Base-by-base conservation (phyloP, 2,113 vertebrate species). In the Istiophorus platypterus region DNA sequence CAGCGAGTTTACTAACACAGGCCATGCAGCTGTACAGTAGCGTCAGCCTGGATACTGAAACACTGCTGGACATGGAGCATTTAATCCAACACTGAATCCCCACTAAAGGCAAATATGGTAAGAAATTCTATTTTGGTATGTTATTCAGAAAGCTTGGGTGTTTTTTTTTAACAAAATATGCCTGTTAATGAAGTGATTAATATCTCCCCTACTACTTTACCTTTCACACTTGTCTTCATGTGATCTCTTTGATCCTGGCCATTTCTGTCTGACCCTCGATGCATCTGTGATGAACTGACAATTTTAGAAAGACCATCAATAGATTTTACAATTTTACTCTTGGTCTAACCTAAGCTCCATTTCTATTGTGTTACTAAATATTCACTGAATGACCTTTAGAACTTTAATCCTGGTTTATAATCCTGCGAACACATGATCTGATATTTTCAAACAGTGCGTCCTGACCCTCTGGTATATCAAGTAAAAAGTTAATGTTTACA, bases 51-150 rank as follows among this genome's bases (percentile, higher is more conserved):
- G 64, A 78, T 59, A 73, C 39, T 79, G 5, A 72, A 56, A 69
- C 61, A 62, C 58, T 47, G 45, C 67, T 57, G 56, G 76, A 84
- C 65, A 92, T 93, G 92, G 70, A 78, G 26, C 49, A 20, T 22
- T 80, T 78, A 63, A 62, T 18, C 24, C 29, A 54, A 34, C 70
- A 34, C 11, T 70, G 67, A 86, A 69, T 13, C 67, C 34, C n/a
- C 69, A 57, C 67, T 39, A 41, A 81, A 57, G 49, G 29, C 68
- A 86, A 80, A 81, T 6, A 94, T 93, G 93, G 93, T 94, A 89
- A 90, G 92, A 68, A 13, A n/a, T 29, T 42, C 7, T 42, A 24
- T 11, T 71, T 71, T 64, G 34, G 9, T 3, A 0, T 78, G 1
- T 20, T 67, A 27, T 49, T 29, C 66, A 12, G 7, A 26, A 42